Conservation (phyloP, 1,140 invertebrate genomes). For the Trachymyrmex cornetzi region DNA sequence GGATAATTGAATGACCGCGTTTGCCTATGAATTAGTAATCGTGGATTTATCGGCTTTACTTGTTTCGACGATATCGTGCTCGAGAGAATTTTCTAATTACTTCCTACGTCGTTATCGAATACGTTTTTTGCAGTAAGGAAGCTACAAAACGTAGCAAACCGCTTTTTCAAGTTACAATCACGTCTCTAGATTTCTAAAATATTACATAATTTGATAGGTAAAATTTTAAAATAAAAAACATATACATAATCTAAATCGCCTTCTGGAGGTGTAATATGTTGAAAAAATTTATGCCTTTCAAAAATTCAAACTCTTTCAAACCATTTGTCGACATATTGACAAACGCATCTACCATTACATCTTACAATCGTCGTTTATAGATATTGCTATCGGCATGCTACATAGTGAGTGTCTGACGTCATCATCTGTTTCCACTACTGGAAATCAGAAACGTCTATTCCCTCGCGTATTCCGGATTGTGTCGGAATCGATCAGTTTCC, state of each 20-base stretch:
- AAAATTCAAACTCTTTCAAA: not conserved
- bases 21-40: slow-evolving; percentile 36
- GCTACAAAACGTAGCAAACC: not conserved
- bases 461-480: not conserved
- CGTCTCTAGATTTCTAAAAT: not conserved
- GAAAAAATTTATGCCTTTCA: not conserved
- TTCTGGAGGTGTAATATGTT: not conserved
- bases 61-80: not conserved
- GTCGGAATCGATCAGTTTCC: slow-evolving; percentile 20
- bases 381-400: slow-evolving; percentile 20
- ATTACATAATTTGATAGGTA: not conserved
- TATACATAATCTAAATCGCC: not conserved
- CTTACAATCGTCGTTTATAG: slow-evolving; percentile 21
- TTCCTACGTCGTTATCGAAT: slow-evolving; percentile 6
- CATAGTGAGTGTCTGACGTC: slow-evolving; percentile 26
- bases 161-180: not conserved
- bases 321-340: slow-evolving; percentile 39
- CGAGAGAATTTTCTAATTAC: slow-evolving; percentile 3
- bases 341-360: not conserved
- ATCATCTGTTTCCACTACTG: slow-evolving; percentile 34
- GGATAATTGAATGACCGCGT: slow-evolving; percentile 63
- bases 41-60: slow-evolving; percentile 31
- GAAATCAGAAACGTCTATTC: slow-evolving; percentile 49
- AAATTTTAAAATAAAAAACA: not conserved
- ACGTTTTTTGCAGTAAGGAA: not conserved